Percentiles rank a stretch among this genome's conserved stretches.
Conservation (phyloP, 2,113 vertebrate genomes). For the Capricornis sumatraensis region DNA sequence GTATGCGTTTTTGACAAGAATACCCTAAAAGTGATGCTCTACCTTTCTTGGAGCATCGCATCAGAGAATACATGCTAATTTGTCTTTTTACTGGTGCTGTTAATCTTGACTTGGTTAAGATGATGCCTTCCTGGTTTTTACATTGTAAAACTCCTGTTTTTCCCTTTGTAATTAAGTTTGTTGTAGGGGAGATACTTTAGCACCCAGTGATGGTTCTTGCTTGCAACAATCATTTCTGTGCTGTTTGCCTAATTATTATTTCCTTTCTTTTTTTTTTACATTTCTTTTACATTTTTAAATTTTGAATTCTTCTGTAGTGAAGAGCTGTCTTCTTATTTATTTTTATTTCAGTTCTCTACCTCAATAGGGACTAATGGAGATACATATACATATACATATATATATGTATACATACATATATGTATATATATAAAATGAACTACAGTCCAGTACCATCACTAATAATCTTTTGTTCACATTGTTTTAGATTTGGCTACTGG, state of each 20-base stretch:
- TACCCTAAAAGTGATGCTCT: neutral
- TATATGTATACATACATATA: too few species aligned
- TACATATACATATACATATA: fast-evolving
- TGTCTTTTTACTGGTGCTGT: neutral
- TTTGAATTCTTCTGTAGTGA: neutral
- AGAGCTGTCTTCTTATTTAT: neutral
- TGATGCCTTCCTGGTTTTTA: neutral
- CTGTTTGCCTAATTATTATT: neutral
- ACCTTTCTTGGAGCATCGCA: neutral
- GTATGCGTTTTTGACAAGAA: neutral
- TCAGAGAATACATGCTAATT: neutral
- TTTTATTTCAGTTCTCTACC: neutral
- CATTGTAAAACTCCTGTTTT: neutral
- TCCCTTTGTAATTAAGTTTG: neutral
- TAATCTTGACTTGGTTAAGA: neutral
- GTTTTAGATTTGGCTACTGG: neutral
- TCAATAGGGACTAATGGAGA: neutral
- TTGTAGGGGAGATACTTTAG: neutral
- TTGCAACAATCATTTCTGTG: neutral
- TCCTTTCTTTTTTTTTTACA: neutral
- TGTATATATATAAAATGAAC: neutral
- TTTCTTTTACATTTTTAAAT: neutral
- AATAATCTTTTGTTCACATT: neutral
- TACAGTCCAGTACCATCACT: neutral
- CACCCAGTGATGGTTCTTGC: neutral